Evolutionary conservation across 1,140 invertebrate genomes (phyloP).

Genomic region (Caenorhabditis remanei): DNA sequence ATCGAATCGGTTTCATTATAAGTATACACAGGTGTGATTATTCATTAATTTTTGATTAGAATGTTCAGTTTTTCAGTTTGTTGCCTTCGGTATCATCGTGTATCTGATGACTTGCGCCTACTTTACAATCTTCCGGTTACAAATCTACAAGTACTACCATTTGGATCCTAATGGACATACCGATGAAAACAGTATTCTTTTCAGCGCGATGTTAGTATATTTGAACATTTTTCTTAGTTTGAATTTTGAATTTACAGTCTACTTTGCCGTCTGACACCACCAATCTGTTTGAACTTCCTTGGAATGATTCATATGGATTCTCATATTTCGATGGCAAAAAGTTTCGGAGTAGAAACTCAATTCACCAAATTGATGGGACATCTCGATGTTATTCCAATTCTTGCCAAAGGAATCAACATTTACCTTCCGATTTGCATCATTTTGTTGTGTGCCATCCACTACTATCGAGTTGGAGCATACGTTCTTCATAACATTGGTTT

Average conservation of each 20-base stretch:
- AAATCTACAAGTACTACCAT: constrained; percentile 95
- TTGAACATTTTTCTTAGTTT: neutral
- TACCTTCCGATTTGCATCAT: constrained; percentile 98
- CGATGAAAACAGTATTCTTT: constrained; percentile 97
- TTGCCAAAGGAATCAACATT: constrained; percentile 97
- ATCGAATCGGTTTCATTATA: constrained; percentile 88
- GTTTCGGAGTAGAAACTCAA: constrained; percentile 76
- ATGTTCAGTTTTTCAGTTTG: constrained; percentile 80
- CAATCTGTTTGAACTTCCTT: constrained; percentile 97
- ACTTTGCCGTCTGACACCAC: constrained; percentile 94
- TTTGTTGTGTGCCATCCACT: constrained; percentile 91
- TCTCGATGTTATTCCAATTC: constrained; percentile 96
- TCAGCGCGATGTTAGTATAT: constrained; percentile 86
- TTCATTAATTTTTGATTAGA: constrained; percentile 58
- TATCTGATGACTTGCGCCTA: constrained; percentile 97
- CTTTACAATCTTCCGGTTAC: constrained; percentile 95
- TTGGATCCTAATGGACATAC: constrained; percentile 96
- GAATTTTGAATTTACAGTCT: constrained; percentile 82
- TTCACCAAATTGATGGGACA: constrained; percentile 91
- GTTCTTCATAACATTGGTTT: constrained; percentile 74
- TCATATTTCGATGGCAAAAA: constrained; percentile 87
- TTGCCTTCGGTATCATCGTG: constrained; percentile 90
- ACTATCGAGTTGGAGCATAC: constrained; percentile 82
- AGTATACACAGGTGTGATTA: constrained; percentile 89
- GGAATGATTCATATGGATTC: constrained; percentile 98